Evolutionary conservation across 2,797 vertebrate species (phyloP).

Genomic region (Numenius phaeopus): DNA sequence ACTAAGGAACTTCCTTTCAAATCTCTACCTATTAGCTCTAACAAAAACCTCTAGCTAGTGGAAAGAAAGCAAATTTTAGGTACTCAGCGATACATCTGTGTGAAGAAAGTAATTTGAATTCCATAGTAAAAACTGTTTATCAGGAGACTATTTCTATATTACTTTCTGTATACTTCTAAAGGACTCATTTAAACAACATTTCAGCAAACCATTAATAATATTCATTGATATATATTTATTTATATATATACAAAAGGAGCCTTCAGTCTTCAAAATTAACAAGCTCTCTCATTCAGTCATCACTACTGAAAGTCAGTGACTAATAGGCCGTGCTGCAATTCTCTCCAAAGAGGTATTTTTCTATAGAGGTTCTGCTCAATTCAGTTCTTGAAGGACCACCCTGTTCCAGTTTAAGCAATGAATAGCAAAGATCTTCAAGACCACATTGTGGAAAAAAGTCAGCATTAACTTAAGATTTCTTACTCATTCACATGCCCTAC

Average conservation of each 20-base stretch:
- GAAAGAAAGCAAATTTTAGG: background rate
- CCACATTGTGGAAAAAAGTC: background rate
- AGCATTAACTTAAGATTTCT: background rate
- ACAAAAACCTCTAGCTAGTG: background rate
- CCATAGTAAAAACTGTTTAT: background rate
- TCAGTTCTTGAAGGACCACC: background rate
- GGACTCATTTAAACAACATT: background rate
- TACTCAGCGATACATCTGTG: background rate
- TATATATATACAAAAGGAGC: background rate
- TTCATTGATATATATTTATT: background rate
- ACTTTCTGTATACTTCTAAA: background rate
- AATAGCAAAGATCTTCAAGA: background rate
- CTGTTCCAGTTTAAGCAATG: background rate
- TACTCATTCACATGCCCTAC: background rate
- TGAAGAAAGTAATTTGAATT: background rate
- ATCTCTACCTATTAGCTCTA: background rate
- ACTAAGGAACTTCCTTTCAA: background rate
- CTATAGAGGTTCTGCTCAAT: background rate
- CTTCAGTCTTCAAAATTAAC: background rate
- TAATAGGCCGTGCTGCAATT: background rate
- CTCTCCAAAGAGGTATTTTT: background rate
- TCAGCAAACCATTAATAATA: background rate
- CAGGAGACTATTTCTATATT: background rate
- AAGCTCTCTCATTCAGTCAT: background rate
- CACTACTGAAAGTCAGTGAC: background rate